Percentiles rank a stretch among this genome's conserved stretches.
Evolutionary conservation across 2,797 vertebrate species (phyloP).

Genomic region (Cygnus olor): DNA sequence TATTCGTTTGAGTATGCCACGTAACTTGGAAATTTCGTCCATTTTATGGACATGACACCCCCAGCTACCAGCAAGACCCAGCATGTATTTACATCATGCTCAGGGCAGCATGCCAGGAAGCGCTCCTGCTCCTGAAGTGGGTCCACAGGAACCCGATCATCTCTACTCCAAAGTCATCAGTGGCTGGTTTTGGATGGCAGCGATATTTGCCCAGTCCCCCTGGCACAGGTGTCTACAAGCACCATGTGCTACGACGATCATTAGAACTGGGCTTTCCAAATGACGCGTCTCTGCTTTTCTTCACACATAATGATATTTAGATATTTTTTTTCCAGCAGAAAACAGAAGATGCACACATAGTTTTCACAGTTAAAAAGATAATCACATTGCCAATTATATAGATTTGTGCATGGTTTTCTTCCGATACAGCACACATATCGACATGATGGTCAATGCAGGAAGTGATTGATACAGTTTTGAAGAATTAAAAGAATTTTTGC

Average conservation of each 20-base stretch:
- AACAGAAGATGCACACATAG: background rate
- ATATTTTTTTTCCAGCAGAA: background rate
- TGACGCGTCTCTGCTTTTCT: background rate
- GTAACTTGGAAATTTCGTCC: background rate
- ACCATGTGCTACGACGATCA: background rate
- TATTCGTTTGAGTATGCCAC: background rate
- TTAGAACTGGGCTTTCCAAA: background rate
- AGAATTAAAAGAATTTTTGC: slow-evolving; percentile 75
- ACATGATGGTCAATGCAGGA: slow-evolving; percentile 3
- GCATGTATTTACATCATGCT: no score
- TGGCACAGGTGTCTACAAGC: accelerated
- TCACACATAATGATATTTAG: background rate
- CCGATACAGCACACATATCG: background rate
- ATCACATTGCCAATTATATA: slow-evolving; percentile 7
- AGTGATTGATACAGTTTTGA: slow-evolving; percentile 67
- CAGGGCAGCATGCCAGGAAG: background rate
- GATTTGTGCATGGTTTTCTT: slow-evolving; percentile 23
- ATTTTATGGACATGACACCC: background rate
- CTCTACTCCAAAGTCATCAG: background rate
- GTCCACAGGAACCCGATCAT: background rate
- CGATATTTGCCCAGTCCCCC: background rate
- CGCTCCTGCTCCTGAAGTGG: background rate
- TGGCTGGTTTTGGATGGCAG: background rate
- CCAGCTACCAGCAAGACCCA: background rate
- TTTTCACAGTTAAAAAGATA: slow-evolving; percentile 58